Percentiles rank a stretch among this genome's conserved stretches.
Conservation (phyloP, 2,888 invertebrate genomes). For the Melieria crassipennis region DNA sequence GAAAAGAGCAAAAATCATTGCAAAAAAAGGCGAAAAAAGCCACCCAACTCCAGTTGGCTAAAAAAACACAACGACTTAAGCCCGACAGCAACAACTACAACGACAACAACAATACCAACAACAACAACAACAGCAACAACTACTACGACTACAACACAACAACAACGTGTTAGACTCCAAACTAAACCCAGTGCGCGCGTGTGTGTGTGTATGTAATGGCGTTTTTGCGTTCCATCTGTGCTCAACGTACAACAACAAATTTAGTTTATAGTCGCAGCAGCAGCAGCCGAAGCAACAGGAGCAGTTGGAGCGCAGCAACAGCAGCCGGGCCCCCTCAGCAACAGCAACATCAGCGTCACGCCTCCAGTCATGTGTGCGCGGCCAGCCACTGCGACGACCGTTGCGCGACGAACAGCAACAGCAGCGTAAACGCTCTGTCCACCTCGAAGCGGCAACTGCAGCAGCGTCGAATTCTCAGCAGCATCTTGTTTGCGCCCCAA, state of each 20-base stretch:
- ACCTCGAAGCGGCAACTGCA: slow-evolving; percentile 25
- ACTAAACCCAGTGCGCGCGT: not conserved
- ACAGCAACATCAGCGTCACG: slow-evolving; percentile 28
- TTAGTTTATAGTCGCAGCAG: slow-evolving; percentile 55
- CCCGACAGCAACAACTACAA: too few relatives aligned
- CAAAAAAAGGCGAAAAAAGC: too few relatives aligned
- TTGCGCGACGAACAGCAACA: slow-evolving; percentile 8
- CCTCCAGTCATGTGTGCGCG: slow-evolving; percentile 8
- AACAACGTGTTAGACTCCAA: too few relatives aligned
- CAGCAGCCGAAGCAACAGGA: slow-evolving; percentile 40
- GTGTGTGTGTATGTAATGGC: slow-evolving; percentile 62
- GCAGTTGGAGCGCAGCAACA: slow-evolving; percentile 34
- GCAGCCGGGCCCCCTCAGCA: slow-evolving; percentile 32
- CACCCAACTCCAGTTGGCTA: too few relatives aligned
- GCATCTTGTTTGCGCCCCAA: slow-evolving; percentile 23
- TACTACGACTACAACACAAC: too few relatives aligned
- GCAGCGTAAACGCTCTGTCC: slow-evolving; percentile 6
- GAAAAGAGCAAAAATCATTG: too few relatives aligned
- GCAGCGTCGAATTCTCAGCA: slow-evolving; percentile 30
- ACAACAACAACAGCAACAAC: too few relatives aligned
- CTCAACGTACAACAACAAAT: slow-evolving; percentile 60
- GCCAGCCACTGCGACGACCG: slow-evolving; percentile 7
- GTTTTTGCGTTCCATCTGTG: slow-evolving; percentile 64
- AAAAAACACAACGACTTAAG: too few relatives aligned
- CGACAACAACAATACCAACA: too few relatives aligned